Conservation (phyloP, 1,140 invertebrate genomes). For the Ridgeia piscesae region DNA sequence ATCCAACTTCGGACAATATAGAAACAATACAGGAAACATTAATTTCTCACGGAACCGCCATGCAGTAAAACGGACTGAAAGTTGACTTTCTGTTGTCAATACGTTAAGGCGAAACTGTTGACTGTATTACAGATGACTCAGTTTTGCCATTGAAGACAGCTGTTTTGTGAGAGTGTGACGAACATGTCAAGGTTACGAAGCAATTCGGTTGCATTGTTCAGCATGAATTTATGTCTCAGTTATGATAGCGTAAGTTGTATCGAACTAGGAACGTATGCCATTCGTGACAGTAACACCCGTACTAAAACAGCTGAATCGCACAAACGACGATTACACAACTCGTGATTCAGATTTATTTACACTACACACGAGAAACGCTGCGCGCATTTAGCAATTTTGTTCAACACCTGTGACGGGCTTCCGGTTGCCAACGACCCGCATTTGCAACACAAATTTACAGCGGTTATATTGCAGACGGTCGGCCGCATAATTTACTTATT, state of each 20-base stretch:
- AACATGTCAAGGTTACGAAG: neutral
- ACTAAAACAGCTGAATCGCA: neutral
- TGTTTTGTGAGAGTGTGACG: neutral
- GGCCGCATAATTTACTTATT: neutral
- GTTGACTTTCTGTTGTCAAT: neutral
- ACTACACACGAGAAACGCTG: neutral
- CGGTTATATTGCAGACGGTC: neutral
- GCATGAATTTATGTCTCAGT: neutral
- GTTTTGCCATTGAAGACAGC: neutral
- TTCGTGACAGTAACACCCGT: neutral
- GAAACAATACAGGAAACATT: neutral
- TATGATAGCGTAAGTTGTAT: neutral
- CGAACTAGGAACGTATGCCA: neutral
- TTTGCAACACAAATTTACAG: neutral
- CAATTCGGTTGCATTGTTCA: neutral
- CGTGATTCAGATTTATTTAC: neutral
- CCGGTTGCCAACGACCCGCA: too few species aligned
- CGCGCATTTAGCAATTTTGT: neutral
- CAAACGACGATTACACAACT: neutral
- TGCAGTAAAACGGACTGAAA: neutral
- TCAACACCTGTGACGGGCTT: neutral
- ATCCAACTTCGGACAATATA: neutral
- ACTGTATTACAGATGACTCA: neutral
- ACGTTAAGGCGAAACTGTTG: neutral
- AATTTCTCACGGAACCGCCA: neutral